Base-by-base conservation (phyloP, 2,888 invertebrate genomes). In the Trachelus iudaicus region DNA sequence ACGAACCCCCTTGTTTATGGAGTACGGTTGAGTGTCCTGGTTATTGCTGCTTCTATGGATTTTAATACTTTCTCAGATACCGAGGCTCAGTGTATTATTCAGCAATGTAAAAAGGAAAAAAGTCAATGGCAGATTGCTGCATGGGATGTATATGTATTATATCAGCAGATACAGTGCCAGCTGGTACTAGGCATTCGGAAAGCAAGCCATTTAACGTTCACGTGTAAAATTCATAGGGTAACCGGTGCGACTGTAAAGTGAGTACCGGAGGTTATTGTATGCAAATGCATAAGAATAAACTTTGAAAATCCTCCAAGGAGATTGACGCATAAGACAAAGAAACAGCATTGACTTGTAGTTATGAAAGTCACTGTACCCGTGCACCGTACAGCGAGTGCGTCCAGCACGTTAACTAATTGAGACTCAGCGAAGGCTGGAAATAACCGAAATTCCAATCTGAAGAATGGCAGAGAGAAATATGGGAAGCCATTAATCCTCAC, bases 381-480 rank as follows among this genome's bases (percentile, higher is more conserved):
- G 11, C 71, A 6, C 33, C 0, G 34, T 34, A 34, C 9, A 71
- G 37, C 30, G n/a, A 23, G 35, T 33, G n/a, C 74, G 6, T 34
- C 75, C 33, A 13, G 15, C 33, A 23, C 85, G 83, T 85, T 88
- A 84, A 83, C 90, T 90, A 90, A 91, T 90, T 90, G 89, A 90
- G 90, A 90, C 89, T 89, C 89, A 90, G 87, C 89, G 90, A 90
- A 88, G 89, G 87, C 80, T 85, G 85, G 88, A 88, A 90, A 89
- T 90, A 90, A 89, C 90, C 89, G 86, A 88, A 86, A 91, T 90
- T 90, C 90, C 90, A 88, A 90, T 90, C 88, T 85, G 85, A 88
- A 85, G 87, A 87, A 89, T 87, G 87, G 87, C 83, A 83, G 84
- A 84, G 83, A 81, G 81, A 86, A 87, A 87, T 86, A 85, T 86